A percentile compares a stretch with the other conserved stretches of the same genome.
Conservation (phyloP, 2,113 vertebrate genomes). For the Stegostoma tigrinum region DNA sequence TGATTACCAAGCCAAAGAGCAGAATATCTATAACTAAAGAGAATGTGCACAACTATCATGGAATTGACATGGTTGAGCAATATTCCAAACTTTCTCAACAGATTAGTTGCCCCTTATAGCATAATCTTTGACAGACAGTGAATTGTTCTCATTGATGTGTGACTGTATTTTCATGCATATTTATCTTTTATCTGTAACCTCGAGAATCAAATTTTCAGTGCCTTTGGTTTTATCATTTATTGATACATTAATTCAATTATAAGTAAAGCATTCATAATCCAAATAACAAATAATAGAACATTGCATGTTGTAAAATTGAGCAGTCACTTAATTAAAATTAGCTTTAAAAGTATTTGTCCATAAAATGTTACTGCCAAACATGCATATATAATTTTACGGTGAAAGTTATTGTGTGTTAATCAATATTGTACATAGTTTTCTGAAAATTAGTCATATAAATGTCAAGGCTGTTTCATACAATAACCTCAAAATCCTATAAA, state of each 20-base stretch:
- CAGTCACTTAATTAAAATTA: slow-evolving; percentile 35
- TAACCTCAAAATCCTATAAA: slow-evolving; percentile 29
- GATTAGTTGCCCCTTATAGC: background rate
- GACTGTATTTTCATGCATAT: background rate
- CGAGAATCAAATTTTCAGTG: background rate
- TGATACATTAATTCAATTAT: slow-evolving; percentile 31
- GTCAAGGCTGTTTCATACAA: slow-evolving; percentile 28
- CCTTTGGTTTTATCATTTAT: background rate
- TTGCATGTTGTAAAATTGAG: slow-evolving; percentile 18
- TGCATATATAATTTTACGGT: slow-evolving; percentile 33
- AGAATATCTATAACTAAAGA: background rate
- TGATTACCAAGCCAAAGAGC: background rate
- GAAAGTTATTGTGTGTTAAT: slow-evolving; percentile 27
- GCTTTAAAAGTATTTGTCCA: slow-evolving; percentile 34
- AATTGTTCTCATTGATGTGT: background rate
- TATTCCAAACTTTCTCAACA: slow-evolving; percentile 19
- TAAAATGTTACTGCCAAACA: slow-evolving; percentile 24
- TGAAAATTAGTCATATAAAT: slow-evolving; percentile 32
- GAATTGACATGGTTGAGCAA: background rate
- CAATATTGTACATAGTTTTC: slow-evolving; percentile 31
- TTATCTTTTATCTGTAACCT: background rate
- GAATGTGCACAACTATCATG: background rate
- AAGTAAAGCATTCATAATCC: slow-evolving; percentile 7
- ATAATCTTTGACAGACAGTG: background rate
- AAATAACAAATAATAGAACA: background rate